These are phyloP conservation scores for Agrypnus murinus DNA, from an alignment of 2,888 invertebrate species.

Conservation along the genomic window DNA sequence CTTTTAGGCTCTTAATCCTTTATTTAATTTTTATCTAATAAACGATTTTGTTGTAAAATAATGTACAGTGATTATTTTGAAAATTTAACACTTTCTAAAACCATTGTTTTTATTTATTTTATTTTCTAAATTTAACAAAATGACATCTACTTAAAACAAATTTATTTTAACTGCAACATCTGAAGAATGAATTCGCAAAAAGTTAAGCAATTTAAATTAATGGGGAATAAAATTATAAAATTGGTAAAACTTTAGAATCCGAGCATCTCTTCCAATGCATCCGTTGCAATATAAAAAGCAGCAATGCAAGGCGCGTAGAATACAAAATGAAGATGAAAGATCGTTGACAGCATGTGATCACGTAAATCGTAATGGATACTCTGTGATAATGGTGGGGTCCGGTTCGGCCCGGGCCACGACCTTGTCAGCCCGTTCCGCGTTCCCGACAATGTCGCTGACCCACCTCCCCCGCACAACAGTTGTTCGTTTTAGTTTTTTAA, in stretches of 20 bases:
- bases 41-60: too few species aligned
- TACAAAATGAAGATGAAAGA: constrained; percentile 33
- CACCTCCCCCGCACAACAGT: constrained; percentile 56
- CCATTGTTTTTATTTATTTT: too few species aligned
- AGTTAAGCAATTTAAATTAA: too few species aligned
- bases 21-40: too few species aligned
- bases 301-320: constrained; percentile 14
- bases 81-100: too few species aligned
- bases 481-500: constrained; percentile 26
- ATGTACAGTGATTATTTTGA: too few species aligned
- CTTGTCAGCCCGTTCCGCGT: constrained; percentile 61
- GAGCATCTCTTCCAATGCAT: constrained; percentile 32
- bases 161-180: too few species aligned
- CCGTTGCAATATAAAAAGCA: constrained; percentile 34
- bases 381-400: constrained; percentile 26
- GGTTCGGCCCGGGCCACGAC: constrained; percentile 49
- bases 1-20: background rate
- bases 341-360: constrained; percentile 38
- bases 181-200: too few species aligned
- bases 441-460: constrained; percentile 63
- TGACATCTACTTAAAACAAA: too few species aligned
- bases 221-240: too few species aligned
- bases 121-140: too few species aligned
- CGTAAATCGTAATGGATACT: constrained; percentile 37
- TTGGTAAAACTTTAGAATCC: constrained; percentile 26